phyloP scores from a whole-genome alignment of 1,140 invertebrate genomes.

The Dendrolimus kikuchii region DNA sequence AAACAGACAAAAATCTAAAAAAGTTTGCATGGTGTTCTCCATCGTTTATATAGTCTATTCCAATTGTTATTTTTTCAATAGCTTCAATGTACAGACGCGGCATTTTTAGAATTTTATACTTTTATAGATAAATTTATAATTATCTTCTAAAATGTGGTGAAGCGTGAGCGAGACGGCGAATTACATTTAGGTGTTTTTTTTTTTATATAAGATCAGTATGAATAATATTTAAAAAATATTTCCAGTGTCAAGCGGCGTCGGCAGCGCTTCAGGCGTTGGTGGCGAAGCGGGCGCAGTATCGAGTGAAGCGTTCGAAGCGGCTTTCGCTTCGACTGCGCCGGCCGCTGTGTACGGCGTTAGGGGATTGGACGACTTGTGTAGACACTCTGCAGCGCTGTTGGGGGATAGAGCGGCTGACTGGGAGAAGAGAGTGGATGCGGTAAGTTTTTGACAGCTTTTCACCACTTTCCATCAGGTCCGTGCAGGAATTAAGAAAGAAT shows the following conservation, averaged over 20 bases:
- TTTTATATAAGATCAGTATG: not conserved
- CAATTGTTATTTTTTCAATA: too few species aligned
- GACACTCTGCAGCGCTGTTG: constrained; percentile 82
- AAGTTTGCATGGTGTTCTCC: too few species aligned
- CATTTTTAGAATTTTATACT: too few species aligned
- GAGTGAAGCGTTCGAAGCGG: constrained; percentile 88
- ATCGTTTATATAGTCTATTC: too few species aligned
- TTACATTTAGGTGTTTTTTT: not conserved
- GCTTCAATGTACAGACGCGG: too few species aligned
- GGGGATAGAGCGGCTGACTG: constrained; percentile 90
- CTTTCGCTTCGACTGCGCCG: constrained; percentile 88
- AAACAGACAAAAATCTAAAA: too few species aligned
- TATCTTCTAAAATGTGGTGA: too few species aligned
- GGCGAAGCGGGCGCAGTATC: constrained; percentile 88
- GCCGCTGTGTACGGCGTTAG: constrained; percentile 87
- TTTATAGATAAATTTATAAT: too few species aligned
- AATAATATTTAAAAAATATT: not conserved
- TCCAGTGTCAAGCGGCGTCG: constrained; percentile 27
- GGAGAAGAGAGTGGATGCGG: constrained; percentile 92
- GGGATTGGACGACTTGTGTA: constrained; percentile 89
- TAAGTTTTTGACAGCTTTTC: constrained; percentile 58
- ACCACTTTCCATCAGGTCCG: too few species aligned
- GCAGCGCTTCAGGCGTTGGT: constrained; percentile 15
- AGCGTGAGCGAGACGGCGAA: not conserved
- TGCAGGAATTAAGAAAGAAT: too few species aligned